Evolutionary conservation across 2,888 invertebrate species (phyloP).

Genomic region (Pseudolycoriella hygida): DNA sequence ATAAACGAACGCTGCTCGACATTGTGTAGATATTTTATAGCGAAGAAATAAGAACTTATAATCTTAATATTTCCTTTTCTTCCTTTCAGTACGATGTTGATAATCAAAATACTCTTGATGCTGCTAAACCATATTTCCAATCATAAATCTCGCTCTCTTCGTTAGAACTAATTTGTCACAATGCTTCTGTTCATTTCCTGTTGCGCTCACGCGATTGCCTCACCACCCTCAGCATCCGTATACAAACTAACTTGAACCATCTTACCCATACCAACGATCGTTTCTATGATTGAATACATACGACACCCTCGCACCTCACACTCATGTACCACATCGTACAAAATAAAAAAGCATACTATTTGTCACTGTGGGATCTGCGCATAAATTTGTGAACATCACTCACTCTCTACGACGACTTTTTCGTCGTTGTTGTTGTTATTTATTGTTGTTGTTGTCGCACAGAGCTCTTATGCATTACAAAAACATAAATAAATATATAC

Average conservation of each 20-base stretch:
- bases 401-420: background rate
- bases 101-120: background rate
- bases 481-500: background rate
- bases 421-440: too few relatives aligned
- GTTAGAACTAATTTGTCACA: constrained; percentile 1
- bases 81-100: background rate
- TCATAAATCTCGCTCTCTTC: constrained; percentile 1
- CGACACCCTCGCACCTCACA: background rate
- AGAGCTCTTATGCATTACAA: background rate
- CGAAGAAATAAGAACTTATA: too few relatives aligned
- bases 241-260: background rate
- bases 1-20: too few relatives aligned
- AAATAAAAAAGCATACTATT: background rate
- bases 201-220: background rate
- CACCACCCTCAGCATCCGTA: background rate
- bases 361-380: constrained; percentile 1
- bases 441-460: too few relatives aligned
- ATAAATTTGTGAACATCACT: constrained; percentile 1
- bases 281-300: too few relatives aligned
- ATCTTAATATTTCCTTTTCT: background rate
- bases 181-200: background rate
- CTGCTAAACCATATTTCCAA: background rate
- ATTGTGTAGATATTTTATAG: too few relatives aligned
- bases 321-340: background rate
- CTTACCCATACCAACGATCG: too few relatives aligned